Evolutionary conservation across 2,888 invertebrate species (phyloP).

Genomic region (Miltochrista miniata): DNA sequence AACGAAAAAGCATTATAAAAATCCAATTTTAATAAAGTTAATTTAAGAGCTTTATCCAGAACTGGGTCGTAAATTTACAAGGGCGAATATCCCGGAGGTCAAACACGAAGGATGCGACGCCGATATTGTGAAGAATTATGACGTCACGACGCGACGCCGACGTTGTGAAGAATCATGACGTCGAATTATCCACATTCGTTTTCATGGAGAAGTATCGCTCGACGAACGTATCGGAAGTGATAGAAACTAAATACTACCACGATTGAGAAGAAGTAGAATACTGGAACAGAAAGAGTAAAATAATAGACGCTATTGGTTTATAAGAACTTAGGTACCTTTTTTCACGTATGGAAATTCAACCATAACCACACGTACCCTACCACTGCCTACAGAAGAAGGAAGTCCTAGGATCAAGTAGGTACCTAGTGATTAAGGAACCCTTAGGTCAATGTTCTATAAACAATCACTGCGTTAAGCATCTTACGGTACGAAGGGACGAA

Average conservation of each 20-base stretch:
- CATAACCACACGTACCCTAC: no score
- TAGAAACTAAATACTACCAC: slow-evolving; percentile 76
- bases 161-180: slow-evolving; percentile 1
- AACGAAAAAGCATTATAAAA: slow-evolving; percentile 32
- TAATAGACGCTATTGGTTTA: background rate
- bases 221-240: slow-evolving; percentile 75
- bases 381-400: no score
- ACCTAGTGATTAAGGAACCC: no score
- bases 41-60: slow-evolving; percentile 17
- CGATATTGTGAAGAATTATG: background rate
- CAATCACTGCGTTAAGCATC: no score
- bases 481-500: no score
- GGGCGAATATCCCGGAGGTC: background rate
- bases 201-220: slow-evolving; percentile 73
- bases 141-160: no score
- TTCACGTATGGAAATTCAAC: no score
- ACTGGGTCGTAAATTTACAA: slow-evolving; percentile 1
- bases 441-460: no score
- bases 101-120: background rate
- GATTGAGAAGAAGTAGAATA: slow-evolving; percentile 72
- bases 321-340: no score
- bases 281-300: slow-evolving; percentile 49
- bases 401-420: no score
- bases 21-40: slow-evolving; percentile 28
- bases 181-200: slow-evolving; percentile 58